Evolutionary conservation across 1,140 invertebrate genomes (phyloP), one percentile per base, ranked within the genome.

Genomic region (Hycleus cichorii): DNA sequence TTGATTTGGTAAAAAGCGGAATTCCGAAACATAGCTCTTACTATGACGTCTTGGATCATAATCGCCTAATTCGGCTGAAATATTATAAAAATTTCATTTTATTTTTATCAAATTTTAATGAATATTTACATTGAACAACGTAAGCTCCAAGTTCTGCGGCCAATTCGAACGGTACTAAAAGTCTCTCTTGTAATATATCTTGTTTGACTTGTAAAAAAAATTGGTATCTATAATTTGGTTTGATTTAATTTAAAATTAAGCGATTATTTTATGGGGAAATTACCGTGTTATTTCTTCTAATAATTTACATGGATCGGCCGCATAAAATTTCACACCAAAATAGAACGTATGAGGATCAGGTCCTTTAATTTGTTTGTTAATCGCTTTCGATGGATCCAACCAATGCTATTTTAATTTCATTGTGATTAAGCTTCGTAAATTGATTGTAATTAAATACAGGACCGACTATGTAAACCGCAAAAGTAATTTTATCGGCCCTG

Each of bases 311-410:
- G 94, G 97, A 78, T 99, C 96, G 2, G 93, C 93, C 0, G 96
- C 94, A 76, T 97, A 99, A 77, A 98, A 99, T 77, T 99, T 99
- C 47, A 99, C 95, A 39, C 93, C 91, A 72, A 99, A 97, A 73
- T 98, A 93, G 62, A 99, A 86, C 12, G 93, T 96, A 74, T 90
- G 93, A 2, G 84, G 85, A 63, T 90, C 86, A 38, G 80, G 80
- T 45, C 83, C 84, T 68, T 77, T 80, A 47, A 95, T 78, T 75
- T 95, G 91, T 49, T 89, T 85, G 48, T 84, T 80, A 49, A 94
- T 83, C 64, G 87, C 85, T 74, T 93, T 93, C 46, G 85, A 84
- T 10, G 88, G 84, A 74, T 95, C 91, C 69, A 95, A 77, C 92
- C 91, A 95, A 76, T 93, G 90, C 90, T 93, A 74, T 55, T 80